Base-by-base conservation (phyloP, 2,113 vertebrate species). In the Microcebus ravelobensis region DNA sequence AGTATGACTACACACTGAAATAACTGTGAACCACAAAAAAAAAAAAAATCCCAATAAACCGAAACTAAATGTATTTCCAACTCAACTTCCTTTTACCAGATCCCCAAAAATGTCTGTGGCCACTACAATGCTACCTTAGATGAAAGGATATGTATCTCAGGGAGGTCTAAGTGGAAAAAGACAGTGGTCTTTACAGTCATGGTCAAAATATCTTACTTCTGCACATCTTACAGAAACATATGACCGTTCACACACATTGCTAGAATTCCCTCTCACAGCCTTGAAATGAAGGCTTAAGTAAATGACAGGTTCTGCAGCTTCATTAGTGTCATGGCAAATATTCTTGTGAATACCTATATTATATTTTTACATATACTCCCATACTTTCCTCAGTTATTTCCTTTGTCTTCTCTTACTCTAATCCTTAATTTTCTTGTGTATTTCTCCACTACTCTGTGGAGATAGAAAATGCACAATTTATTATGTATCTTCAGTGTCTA, bases 51-150 rank as follows among this genome's bases (percentile, higher is more conserved):
- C 79, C 34, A n/a, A 31, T 50, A 77, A 92, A 50, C 61, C 48
- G n/a, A 87, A 83, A 71, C 14, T 92, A 90, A 96, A 79, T 39
- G 8, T 27, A 83, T 95, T 87, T 92, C 89, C 70, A 73, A 39
- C n/a, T 77, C 45, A 34, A 48, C 59, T 92, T 90, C 48, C 21
- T 90, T 94, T 76, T 55, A 86, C 48, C 55, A 91, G 42, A 63
- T 45, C n/a, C 36, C 12, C 45, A 17, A 76, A 74, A 81, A 91
- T 70, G 55, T 76, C 83, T 93, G 48, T 42, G 79, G 29, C 57
- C 52, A 67, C 27, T 45, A n/a, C 55, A 77, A 0, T 71, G 34
- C 36, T 87, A 65, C 87, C 87, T 95, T 80, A 74, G 31, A 83
- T 79, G 70, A 95, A 93, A 91, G 52, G 34, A 36, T 79, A 2